These are phyloP conservation scores for Calyptommatus sinebrachiatus DNA, from an alignment of 2,113 vertebrate genomes.

Conservation along the genomic window DNA sequence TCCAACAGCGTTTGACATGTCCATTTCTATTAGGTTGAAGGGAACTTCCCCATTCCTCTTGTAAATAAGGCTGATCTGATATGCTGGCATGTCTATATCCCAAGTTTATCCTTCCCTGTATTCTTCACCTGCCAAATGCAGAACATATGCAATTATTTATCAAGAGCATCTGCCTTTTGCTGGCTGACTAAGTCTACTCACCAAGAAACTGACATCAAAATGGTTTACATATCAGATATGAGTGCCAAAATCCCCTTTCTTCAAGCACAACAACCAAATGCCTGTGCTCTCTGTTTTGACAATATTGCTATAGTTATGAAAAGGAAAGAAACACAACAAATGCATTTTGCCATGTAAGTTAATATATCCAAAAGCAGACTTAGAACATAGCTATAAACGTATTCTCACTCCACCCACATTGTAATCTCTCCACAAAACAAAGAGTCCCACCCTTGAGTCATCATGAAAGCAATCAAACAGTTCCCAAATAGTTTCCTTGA, in stretches of 20 bases:
- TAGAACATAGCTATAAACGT: neutral
- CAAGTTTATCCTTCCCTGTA: neutral
- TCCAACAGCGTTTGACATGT: neutral
- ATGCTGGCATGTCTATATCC: neutral
- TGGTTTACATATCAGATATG: neutral
- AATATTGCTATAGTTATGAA: slow-evolving; percentile 7
- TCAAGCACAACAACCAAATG: neutral
- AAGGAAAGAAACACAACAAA: slow-evolving; percentile 2
- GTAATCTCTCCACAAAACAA: neutral
- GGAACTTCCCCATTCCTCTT: neutral
- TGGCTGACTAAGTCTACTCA: neutral
- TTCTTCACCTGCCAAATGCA: too few species aligned
- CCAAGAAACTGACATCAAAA: neutral
- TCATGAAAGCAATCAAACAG: neutral
- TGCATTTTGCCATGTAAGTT: neutral
- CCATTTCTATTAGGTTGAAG: neutral
- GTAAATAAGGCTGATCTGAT: neutral
- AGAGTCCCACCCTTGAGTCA: neutral
- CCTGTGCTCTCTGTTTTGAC: neutral
- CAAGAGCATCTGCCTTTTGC: neutral
- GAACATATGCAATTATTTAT: neutral
- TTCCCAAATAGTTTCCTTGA: neutral
- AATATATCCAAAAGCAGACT: neutral
- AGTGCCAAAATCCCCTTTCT: neutral
- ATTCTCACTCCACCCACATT: neutral